These are phyloP conservation scores for Tauraco erythrolophus DNA, from an alignment of 2,113 vertebrate species.

Conservation along the genomic window DNA sequence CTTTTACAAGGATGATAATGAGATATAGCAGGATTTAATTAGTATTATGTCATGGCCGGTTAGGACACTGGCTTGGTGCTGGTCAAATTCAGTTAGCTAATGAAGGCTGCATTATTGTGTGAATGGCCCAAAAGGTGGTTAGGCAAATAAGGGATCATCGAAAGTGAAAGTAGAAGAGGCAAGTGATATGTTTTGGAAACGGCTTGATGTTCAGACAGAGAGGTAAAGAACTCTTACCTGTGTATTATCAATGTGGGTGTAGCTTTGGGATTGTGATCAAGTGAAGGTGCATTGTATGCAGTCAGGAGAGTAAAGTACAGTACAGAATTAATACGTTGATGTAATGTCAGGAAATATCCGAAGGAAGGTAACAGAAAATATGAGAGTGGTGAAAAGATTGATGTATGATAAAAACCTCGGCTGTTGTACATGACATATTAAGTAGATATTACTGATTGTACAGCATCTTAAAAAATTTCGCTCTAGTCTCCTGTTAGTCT, in stretches of 20 bases:
- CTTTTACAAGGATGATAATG: neutral
- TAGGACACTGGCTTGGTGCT: neutral
- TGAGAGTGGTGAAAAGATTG: neutral
- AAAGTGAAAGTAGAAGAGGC: neutral
- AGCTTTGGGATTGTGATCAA: neutral
- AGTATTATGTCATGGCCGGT: neutral
- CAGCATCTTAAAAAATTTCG: neutral
- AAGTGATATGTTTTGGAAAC: neutral
- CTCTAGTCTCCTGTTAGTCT: neutral
- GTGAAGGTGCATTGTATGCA: neutral
- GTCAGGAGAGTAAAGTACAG: neutral
- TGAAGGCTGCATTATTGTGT: neutral
- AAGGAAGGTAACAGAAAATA: neutral
- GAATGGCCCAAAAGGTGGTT: neutral
- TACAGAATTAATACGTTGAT: neutral
- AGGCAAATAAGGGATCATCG: neutral
- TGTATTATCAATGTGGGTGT: neutral
- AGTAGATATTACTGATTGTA: neutral
- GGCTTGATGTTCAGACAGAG: neutral
- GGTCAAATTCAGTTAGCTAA: neutral
- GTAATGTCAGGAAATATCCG: neutral
- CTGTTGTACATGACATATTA: neutral
- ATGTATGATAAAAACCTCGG: neutral
- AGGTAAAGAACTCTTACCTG: neutral
- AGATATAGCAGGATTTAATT: neutral